A percentile compares a stretch with the other conserved stretches of the same genome.
phyloP scores from a whole-genome alignment of 2,888 invertebrate genomes.

The Temnothorax rugatulus region DNA sequence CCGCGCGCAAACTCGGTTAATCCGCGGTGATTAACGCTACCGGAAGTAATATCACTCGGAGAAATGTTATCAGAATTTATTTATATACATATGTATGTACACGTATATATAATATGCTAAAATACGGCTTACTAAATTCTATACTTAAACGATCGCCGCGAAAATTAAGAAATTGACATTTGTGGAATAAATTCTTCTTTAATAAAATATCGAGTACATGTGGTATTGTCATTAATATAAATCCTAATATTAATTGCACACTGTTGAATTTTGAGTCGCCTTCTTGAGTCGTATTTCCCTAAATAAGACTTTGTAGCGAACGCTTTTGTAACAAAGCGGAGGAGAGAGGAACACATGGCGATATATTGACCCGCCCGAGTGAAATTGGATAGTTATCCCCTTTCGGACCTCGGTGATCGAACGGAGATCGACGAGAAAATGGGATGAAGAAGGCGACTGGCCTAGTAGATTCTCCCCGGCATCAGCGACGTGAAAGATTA shows the following conservation, averaged over 20 bases:
- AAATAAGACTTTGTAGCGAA: constrained; percentile 41
- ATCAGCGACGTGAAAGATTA: constrained; percentile 65
- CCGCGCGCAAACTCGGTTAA: constrained; percentile 11
- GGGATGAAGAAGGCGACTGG: constrained; percentile 26
- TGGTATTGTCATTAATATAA: not conserved
- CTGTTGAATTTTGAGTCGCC: not conserved
- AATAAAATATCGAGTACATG: not conserved
- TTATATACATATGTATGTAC: too few relatives aligned
- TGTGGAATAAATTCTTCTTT: not conserved
- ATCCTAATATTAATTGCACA: not conserved
- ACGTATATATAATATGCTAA: not conserved
- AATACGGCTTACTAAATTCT: not conserved
- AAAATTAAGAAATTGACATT: not conserved
- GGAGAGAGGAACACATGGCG: constrained; percentile 41
- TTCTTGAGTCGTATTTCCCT: not conserved
- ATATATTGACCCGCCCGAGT: constrained; percentile 32
- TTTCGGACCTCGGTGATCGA: constrained; percentile 32
- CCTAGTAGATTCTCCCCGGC: constrained; percentile 55
- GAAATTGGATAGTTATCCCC: constrained; percentile 46
- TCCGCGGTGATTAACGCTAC: constrained; percentile 28
- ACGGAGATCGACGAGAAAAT: constrained; percentile 38
- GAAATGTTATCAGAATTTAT: not conserved
- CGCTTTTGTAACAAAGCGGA: constrained; percentile 35
- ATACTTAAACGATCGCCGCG: not conserved
- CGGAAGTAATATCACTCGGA: not conserved